phyloP scores from a whole-genome alignment of 2,113 vertebrate genomes.

The Isichthys henryi region DNA sequence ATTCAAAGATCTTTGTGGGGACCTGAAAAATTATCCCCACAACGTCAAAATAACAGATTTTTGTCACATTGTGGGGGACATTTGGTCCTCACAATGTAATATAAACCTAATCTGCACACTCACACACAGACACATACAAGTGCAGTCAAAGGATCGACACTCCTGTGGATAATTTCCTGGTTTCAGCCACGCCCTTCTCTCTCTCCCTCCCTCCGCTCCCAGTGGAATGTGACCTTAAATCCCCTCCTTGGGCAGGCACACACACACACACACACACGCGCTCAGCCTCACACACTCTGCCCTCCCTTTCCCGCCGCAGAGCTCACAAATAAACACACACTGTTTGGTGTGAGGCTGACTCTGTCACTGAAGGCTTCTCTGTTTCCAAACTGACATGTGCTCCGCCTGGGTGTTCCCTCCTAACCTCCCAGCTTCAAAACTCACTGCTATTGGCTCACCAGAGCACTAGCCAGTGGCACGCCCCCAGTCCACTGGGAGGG shows the following conservation, averaged over 20 bases:
- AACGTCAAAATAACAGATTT: too few relatives aligned
- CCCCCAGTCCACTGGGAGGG: not conserved
- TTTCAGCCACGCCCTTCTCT: slow-evolving; percentile 41
- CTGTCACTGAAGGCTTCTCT: slow-evolving; percentile 9
- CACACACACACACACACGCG: not conserved
- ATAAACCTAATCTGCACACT: too few relatives aligned
- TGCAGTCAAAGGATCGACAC: slow-evolving; percentile 21
- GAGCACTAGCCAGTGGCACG: not conserved
- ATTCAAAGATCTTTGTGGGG: too few relatives aligned
- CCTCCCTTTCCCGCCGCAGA: slow-evolving; percentile 11
- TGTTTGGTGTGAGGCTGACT: slow-evolving; percentile 25
- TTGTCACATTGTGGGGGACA: too few relatives aligned
- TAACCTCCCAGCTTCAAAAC: not conserved
- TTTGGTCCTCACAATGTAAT: too few relatives aligned
- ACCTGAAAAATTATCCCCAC: too few relatives aligned
- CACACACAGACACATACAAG: not conserved
- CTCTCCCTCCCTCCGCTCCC: slow-evolving; percentile 30
- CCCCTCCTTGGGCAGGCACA: slow-evolving; percentile 33
- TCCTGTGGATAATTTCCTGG: slow-evolving; percentile 45
- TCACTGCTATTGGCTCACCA: not conserved
- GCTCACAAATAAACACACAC: slow-evolving; percentile 28
- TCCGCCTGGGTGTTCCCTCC: not conserved
- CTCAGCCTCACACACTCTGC: not conserved
- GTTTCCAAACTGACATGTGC: not conserved
- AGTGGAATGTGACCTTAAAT: slow-evolving; percentile 54